These are phyloP conservation scores for Psococerastis gibbosa DNA, from an alignment of 2,888 invertebrate genomes.

Conservation along the genomic window DNA sequence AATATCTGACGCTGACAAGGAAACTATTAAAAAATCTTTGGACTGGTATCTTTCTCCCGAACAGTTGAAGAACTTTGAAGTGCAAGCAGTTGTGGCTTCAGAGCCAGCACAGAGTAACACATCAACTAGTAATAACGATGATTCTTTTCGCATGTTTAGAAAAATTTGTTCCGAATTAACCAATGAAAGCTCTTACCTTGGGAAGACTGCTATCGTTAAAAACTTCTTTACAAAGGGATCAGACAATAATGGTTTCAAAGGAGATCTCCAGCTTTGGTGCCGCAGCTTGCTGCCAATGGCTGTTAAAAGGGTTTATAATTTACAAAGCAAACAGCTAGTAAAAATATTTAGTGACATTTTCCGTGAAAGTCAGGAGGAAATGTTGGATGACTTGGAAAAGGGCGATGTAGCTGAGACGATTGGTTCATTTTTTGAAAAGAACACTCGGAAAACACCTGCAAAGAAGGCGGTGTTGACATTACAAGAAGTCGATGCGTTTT, in stretches of 20 bases:
- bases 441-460: slow-evolving; percentile 36
- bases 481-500: slow-evolving; percentile 54
- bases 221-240: slow-evolving; percentile 39
- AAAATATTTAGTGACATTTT: slow-evolving; percentile 76
- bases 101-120: slow-evolving; percentile 11
- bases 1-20: slow-evolving; percentile 45
- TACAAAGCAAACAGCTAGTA: slow-evolving; percentile 78
- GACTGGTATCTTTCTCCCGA: slow-evolving; percentile 19
- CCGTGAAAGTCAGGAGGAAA: slow-evolving; percentile 47
- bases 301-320: slow-evolving; percentile 70
- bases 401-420: slow-evolving; percentile 85
- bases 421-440: slow-evolving; percentile 50
- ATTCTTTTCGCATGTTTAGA: slow-evolving; percentile 57
- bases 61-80: slow-evolving; percentile 13
- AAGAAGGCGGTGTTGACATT: slow-evolving; percentile 50
- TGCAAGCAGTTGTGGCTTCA: slow-evolving; percentile 1
- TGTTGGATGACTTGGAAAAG: slow-evolving; percentile 71
- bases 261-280: slow-evolving; percentile 63
- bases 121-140: slow-evolving; percentile 27
- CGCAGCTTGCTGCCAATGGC: slow-evolving; percentile 66
- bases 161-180: slow-evolving; percentile 59
- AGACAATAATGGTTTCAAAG: slow-evolving; percentile 40
- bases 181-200: slow-evolving; percentile 55
- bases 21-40: slow-evolving; percentile 38
- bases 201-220: slow-evolving; percentile 56